phyloP scores from a whole-genome alignment of 2,113 vertebrate species.

The Arizona elegans region DNA sequence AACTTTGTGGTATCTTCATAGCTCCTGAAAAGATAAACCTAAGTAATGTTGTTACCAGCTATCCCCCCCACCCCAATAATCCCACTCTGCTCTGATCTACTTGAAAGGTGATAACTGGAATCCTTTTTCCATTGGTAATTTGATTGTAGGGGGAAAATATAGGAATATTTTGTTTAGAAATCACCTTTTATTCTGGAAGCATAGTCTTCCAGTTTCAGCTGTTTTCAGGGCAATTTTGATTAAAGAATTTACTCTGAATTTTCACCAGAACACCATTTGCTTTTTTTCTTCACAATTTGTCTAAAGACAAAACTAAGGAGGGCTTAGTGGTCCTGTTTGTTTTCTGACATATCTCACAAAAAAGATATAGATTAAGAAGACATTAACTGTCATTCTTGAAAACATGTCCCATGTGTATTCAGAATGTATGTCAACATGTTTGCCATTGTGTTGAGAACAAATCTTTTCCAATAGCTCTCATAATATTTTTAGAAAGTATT shows the following conservation, averaged over 20 bases:
- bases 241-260: background rate
- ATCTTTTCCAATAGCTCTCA: background rate
- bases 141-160: background rate
- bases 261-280: background rate
- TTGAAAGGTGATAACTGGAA: background rate
- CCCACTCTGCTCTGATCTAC: background rate
- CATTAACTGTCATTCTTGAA: background rate
- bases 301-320: background rate
- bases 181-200: background rate
- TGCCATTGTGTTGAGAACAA: background rate
- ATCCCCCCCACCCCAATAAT: background rate
- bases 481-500: background rate
- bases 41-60: background rate
- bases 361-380: background rate
- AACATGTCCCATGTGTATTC: background rate
- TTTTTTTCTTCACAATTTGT: background rate
- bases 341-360: background rate
- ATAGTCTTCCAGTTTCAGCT: background rate
- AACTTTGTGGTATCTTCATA: background rate
- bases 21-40: background rate
- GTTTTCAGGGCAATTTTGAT: background rate
- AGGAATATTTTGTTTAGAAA: background rate
- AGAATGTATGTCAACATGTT: background rate
- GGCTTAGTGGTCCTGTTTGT: background rate
- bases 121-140: background rate